Evolutionary conservation across 1,140 invertebrate species (phyloP).

Genomic region (Drosophila tsacasi): DNA sequence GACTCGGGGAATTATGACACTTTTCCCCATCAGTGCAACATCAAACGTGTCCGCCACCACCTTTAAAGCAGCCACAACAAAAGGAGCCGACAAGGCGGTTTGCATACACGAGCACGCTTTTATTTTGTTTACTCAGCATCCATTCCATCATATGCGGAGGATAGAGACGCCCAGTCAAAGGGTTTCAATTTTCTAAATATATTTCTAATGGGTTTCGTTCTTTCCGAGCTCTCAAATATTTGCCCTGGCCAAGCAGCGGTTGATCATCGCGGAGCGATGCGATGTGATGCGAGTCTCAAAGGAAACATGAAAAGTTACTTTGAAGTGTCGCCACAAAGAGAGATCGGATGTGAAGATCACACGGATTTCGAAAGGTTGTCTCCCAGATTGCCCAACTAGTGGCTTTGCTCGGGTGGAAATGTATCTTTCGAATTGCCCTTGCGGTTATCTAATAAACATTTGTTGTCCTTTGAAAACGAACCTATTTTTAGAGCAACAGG

Average conservation of each 20-base stretch:
- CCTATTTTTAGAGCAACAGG: background rate
- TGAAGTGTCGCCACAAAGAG: conserved; percentile 46
- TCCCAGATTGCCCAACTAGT: conserved; percentile 19
- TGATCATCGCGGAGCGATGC: conserved; percentile 18
- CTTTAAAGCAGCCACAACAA: conserved; percentile 66
- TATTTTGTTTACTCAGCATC: conserved; percentile 78
- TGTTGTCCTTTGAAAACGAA: background rate
- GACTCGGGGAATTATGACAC: conserved; percentile 73
- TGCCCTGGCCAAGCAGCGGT: conserved; percentile 39
- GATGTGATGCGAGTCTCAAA: conserved; percentile 25
- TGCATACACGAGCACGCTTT: conserved; percentile 63
- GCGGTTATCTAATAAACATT: background rate
- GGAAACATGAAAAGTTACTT: conserved; percentile 50
- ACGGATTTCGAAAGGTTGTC: conserved; percentile 11
- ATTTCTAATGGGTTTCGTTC: conserved; percentile 71
- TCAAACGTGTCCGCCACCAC: conserved; percentile 60
- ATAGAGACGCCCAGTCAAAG: conserved; percentile 36
- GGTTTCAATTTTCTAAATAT: conserved; percentile 65
- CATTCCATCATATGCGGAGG: conserved; percentile 47
- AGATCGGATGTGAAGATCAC: conserved; percentile 35
- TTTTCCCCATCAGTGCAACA: conserved; percentile 54
- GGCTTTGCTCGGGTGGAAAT: background rate
- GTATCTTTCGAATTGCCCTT: background rate
- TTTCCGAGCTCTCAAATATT: conserved; percentile 63
- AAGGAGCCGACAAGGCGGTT: conserved; percentile 65